Conservation (phyloP, 2,888 invertebrate genomes). For the Cheilosia vulpina region DNA sequence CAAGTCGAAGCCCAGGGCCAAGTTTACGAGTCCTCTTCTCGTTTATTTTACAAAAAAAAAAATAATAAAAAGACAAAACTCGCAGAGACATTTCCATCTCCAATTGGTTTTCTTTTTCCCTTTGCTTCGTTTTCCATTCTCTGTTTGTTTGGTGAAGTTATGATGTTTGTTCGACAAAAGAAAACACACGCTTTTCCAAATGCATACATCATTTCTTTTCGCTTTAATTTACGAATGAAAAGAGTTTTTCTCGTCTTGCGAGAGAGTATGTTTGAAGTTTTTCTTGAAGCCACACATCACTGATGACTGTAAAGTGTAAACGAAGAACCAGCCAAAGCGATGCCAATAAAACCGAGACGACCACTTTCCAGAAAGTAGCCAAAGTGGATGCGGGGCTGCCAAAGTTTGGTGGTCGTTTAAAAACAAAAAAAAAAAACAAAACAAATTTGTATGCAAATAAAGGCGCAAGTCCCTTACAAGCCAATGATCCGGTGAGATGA, state of each 20-base stretch:
- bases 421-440: background rate
- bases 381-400: background rate
- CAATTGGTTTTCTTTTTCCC: background rate
- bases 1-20: constrained; percentile 30
- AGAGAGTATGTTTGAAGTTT: background rate
- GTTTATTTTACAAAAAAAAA: constrained; percentile 56
- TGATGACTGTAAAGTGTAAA: constrained; percentile 7
- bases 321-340: background rate
- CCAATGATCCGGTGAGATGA: constrained; percentile 52
- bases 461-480: constrained; percentile 28
- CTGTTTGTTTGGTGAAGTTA: constrained; percentile 38
- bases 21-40: constrained; percentile 48
- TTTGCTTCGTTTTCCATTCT: background rate
- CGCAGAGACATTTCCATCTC: constrained; percentile 27
- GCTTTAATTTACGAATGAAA: constrained; percentile 13
- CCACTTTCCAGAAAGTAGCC: background rate
- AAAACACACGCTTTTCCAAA: background rate
- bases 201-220: constrained; percentile 1
- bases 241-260: constrained; percentile 3
- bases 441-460: constrained; percentile 31
- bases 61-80: background rate
- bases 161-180: background rate
- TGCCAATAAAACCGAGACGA: constrained; percentile 3
- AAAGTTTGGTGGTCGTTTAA: constrained; percentile 24
- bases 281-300: constrained; percentile 23